Evolutionary conservation across 2,113 vertebrate species (phyloP), one percentile per base, ranked within the genome.

Genomic region (Forbesichthys papilliferus): DNA sequence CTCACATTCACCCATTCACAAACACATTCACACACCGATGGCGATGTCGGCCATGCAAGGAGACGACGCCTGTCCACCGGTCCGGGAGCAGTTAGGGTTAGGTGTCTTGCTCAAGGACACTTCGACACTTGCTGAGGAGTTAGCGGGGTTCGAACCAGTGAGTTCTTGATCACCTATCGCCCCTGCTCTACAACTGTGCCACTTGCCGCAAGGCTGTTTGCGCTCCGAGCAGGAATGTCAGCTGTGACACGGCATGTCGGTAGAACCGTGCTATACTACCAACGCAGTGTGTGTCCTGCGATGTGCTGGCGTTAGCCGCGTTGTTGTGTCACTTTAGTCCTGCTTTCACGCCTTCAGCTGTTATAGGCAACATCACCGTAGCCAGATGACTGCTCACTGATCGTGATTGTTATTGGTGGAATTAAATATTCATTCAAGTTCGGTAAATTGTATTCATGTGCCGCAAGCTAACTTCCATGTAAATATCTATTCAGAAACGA

Each of bases 141-240:
- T 27, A 27, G 27, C 27, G 27, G 27, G 27, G 27, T 27, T 27
- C 2, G 27, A 27, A 27, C 27, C 27, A 27, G 27, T 27, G 27
- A 27, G 27, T 27, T 27, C 27, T 27, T 27, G 27, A 27, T 27
- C 27, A 27, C 27, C 27, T 27, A 27, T 27, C 27, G 2, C 27
- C 27, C 27, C 27, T 27, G 27, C 27, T 27, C 27, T 3, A 3
- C 27, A 1, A 27, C 27, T 27, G 27, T 27, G 27, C 27, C 27
- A 27, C 27, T 2, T 27, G 27, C 27, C 27, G 27, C 27, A 27
- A 49, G 9, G 65, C 64, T 69, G 72, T 77, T 80, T 73, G 73
- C 4, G 77, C 69, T 69, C 63, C 64, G 54, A 66, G 58, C 18
- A 18, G 58, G 66, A 80, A 83, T 80, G 72, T 85, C 84, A 83